phyloP scores from a whole-genome alignment of 2,797 vertebrate genomes.

The Notamacropus eugenii region DNA sequence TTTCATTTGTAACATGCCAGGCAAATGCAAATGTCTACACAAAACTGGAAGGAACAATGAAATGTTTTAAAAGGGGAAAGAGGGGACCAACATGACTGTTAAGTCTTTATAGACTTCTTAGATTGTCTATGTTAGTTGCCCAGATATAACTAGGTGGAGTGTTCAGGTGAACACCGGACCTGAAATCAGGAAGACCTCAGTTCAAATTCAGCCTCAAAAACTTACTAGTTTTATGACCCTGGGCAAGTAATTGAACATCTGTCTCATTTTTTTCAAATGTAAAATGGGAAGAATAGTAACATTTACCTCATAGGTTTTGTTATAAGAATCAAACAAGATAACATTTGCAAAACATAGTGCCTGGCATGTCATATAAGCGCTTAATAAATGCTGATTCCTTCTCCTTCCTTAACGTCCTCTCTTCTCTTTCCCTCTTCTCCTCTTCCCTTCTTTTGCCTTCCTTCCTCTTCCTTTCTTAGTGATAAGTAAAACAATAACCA shows the following conservation, averaged over 20 bases:
- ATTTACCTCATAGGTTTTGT: neutral
- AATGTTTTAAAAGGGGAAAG: conserved; percentile 15
- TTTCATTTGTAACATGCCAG: conserved; percentile 4
- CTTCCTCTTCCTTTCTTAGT: neutral
- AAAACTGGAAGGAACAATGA: conserved; percentile 23
- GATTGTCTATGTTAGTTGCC: neutral
- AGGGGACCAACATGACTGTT: conserved; percentile 44
- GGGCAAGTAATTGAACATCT: neutral
- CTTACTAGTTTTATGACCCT: neutral
- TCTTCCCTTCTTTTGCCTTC: neutral
- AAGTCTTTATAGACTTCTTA: conserved; percentile 32
- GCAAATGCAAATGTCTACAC: neutral
- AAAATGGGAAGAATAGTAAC: neutral
- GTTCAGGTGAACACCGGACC: neutral
- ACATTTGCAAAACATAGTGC: neutral
- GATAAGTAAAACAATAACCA: conserved; percentile 40
- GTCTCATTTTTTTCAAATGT: neutral
- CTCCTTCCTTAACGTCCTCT: neutral
- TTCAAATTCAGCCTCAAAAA: neutral
- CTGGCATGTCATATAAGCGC: neutral
- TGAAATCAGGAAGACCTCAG: neutral
- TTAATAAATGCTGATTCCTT: neutral
- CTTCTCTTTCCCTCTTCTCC: neutral
- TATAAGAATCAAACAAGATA: neutral
- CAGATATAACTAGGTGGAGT: neutral